A percentile compares a stretch with the other conserved stretches of the same genome.
phyloP scores from a whole-genome alignment of 1,140 invertebrate species.

The Drosophila kurseongensis region DNA sequence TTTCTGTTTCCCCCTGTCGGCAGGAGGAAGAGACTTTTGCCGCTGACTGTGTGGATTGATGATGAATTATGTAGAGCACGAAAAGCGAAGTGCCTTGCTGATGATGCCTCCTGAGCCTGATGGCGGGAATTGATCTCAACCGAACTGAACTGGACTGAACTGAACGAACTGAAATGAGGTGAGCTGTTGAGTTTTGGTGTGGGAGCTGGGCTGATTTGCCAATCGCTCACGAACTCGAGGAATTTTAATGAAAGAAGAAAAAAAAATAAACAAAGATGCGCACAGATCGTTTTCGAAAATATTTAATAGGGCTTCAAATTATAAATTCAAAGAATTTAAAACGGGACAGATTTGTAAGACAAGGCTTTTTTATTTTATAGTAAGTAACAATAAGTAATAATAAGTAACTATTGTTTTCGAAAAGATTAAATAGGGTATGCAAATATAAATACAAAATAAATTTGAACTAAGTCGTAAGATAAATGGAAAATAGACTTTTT shows the following conservation, averaged over 20 bases:
- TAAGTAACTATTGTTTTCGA: no score
- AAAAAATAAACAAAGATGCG: constrained; percentile 22
- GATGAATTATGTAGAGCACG: constrained; percentile 85
- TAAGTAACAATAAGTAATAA: no score
- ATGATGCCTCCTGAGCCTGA: constrained; percentile 41
- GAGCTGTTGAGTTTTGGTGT: constrained; percentile 48
- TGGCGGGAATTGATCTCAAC: constrained; percentile 33
- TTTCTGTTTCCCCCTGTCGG: constrained; percentile 39
- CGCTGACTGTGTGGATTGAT: constrained; percentile 76
- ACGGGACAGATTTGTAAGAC: background rate
- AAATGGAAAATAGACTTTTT: no score
- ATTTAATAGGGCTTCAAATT: constrained; percentile 18
- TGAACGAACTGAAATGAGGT: constrained; percentile 28
- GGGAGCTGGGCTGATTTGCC: constrained; percentile 66
- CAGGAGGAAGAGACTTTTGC: constrained; percentile 47
- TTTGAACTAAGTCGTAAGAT: background rate
- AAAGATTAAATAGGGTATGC: no score
- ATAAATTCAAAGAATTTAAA: background rate
- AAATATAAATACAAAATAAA: background rate
- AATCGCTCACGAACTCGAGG: constrained; percentile 65
- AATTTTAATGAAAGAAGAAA: constrained; percentile 72
- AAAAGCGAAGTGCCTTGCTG: constrained; percentile 72
- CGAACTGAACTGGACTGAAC: constrained; percentile 11
- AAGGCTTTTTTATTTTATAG: no score
- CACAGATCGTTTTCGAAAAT: constrained; percentile 15